Conservation (phyloP, 2,888 invertebrate species). For the Hypselothyrea guttata region DNA sequence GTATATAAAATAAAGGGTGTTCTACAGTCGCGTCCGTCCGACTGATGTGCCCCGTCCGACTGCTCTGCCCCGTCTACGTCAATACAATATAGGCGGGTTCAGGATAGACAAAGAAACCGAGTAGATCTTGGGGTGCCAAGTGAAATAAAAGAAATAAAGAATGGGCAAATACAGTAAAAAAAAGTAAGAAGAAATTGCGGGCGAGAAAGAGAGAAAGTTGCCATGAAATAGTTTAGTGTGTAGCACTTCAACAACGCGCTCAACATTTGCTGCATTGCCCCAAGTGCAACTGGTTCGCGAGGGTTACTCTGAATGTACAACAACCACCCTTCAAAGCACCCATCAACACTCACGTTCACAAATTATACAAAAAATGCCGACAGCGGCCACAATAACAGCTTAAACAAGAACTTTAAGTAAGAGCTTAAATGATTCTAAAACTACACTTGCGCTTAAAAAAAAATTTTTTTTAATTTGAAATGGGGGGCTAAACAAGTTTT, state of each 20-base stretch:
- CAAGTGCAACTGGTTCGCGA: constrained; percentile 72
- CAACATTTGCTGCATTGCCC: constrained; percentile 54
- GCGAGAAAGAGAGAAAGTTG: constrained; percentile 2
- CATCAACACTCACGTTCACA: constrained; percentile 9
- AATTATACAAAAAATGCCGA: constrained; percentile 30
- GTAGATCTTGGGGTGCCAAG: constrained; percentile 2
- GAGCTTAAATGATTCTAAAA: not conserved
- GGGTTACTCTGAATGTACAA: constrained; percentile 45
- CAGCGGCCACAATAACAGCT: constrained; percentile 44
- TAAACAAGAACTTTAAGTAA: constrained; percentile 13
- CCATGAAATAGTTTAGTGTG: constrained; percentile 55
- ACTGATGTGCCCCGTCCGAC: too few species aligned
- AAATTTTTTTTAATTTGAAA: not conserved
- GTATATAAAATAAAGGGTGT: too few species aligned
- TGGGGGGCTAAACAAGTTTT: not conserved
- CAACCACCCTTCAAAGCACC: constrained; percentile 38
- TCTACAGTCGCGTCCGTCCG: too few species aligned
- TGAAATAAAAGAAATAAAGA: constrained; percentile 9
- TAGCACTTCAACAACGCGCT: constrained; percentile 54
- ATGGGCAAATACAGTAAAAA: not conserved
- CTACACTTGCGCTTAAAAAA: constrained; percentile 21
- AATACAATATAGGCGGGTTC: not conserved
- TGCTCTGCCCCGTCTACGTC: too few species aligned
- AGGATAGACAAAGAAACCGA: not conserved
- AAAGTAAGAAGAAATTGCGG: constrained; percentile 10